Conservation (phyloP, 2,888 invertebrate species). For the Ophioninae sp. region DNA sequence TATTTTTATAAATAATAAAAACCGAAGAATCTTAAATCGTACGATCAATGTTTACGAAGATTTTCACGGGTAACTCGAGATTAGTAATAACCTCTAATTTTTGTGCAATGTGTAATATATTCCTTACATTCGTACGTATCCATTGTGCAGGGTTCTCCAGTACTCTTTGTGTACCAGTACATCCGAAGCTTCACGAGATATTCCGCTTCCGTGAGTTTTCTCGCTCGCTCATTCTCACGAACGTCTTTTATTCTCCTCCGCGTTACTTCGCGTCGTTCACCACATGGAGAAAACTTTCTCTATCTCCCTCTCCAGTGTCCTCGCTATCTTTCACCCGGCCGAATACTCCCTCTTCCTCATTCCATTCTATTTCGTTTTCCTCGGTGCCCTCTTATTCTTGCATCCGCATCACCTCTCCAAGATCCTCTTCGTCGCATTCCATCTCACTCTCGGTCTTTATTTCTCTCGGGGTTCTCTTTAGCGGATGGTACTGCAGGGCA, state of each 20-base stretch:
- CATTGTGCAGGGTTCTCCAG: background rate
- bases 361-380: conserved; percentile 57
- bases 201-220: conserved; percentile 12
- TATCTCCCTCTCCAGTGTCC: conserved; percentile 45
- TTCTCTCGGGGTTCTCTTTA: conserved; percentile 31
- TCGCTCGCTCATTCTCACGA: conserved; percentile 59
- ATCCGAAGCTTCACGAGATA: conserved; percentile 28
- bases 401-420: conserved; percentile 55
- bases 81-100: background rate
- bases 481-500: conserved; percentile 61
- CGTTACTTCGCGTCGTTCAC: conserved; percentile 28
- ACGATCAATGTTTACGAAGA: background rate
- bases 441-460: conserved; percentile 8
- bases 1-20: too few species aligned
- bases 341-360: conserved; percentile 60
- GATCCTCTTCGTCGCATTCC: conserved; percentile 52
- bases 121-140: background rate
- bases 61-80: background rate
- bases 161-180: background rate
- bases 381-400: conserved; percentile 51
- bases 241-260: conserved; percentile 46
- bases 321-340: conserved; percentile 44
- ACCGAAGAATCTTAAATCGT: too few species aligned
- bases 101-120: background rate
- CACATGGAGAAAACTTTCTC: conserved; percentile 37